Conservation (phyloP, 2,888 invertebrate genomes). For the Seladonia tumulorum region DNA sequence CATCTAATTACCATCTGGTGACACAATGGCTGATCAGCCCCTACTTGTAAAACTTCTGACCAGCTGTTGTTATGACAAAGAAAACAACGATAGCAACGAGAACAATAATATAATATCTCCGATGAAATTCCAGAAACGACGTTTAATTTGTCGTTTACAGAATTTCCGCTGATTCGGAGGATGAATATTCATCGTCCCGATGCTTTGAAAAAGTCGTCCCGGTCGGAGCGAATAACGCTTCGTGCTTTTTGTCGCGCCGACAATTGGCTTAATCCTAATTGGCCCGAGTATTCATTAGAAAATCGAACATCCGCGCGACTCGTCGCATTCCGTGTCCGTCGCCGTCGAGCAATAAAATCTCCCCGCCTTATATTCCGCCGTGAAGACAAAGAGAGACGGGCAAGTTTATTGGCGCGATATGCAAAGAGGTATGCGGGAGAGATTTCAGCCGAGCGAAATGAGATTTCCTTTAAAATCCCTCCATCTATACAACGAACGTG, state of each 20-base stretch:
- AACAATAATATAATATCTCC: not conserved
- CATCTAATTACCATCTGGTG: not conserved
- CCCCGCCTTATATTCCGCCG: conserved; percentile 42
- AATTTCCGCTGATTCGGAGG: not conserved
- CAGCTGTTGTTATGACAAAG: not conserved
- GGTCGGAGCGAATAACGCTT: not conserved
- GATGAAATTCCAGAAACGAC: not conserved
- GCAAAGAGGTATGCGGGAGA: conserved; percentile 29
- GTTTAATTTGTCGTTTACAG: not conserved
- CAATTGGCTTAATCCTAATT: conserved; percentile 20
- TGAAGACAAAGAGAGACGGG: conserved; percentile 43
- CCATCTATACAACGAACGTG: conserved; percentile 3
- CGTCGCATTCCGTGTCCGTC: conserved; percentile 30
- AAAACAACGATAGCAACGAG: not conserved
- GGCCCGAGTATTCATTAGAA: conserved; percentile 33
- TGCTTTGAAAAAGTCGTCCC: not conserved
- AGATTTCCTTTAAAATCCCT: conserved; percentile 44
- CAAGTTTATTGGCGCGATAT: conserved; percentile 58
- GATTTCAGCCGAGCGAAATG: conserved; percentile 32
- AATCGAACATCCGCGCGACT: conserved; percentile 35
- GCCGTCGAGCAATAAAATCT: conserved; percentile 52
- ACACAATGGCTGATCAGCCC: not conserved
- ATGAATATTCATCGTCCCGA: not conserved
- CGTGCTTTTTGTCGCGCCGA: not conserved
- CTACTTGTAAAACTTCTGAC: not conserved